Conservation (phyloP, 2,797 vertebrate species). For the Acanthiza pusilla region DNA sequence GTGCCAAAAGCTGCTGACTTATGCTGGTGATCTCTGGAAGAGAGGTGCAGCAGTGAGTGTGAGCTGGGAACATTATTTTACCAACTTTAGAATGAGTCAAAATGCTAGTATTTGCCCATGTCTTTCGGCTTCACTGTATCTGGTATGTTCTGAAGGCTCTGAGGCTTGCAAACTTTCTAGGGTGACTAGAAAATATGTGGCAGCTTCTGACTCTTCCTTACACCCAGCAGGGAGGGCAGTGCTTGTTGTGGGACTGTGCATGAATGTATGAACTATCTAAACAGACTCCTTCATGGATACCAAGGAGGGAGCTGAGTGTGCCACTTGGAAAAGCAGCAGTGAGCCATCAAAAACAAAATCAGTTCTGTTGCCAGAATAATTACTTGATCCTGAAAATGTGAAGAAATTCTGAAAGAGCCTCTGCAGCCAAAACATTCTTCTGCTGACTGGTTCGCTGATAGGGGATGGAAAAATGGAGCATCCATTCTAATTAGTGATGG, state of each 20-base stretch:
- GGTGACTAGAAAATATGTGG: neutral
- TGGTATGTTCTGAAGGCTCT: neutral
- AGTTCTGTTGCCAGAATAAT: neutral
- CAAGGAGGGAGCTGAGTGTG: neutral
- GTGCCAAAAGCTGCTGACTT: neutral
- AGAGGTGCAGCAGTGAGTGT: neutral
- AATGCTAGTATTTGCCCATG: neutral
- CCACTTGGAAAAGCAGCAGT: neutral
- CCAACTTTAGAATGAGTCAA: neutral
- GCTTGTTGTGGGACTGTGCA: neutral
- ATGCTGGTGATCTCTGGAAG: neutral
- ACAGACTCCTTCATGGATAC: neutral
- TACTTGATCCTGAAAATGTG: neutral
- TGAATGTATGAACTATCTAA: neutral
- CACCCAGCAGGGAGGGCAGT: neutral
- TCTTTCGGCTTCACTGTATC: neutral
- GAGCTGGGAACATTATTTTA: neutral
- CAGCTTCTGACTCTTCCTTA: neutral
- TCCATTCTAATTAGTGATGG: slow-evolving; percentile 18
- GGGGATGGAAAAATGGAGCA: neutral
- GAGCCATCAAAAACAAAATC: neutral
- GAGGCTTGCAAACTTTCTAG: neutral
- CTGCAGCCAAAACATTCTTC: neutral
- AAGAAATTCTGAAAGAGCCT: neutral
- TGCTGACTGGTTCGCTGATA: neutral